Conservation (phyloP, 2,113 vertebrate species). For the Lampris incognitus region DNA sequence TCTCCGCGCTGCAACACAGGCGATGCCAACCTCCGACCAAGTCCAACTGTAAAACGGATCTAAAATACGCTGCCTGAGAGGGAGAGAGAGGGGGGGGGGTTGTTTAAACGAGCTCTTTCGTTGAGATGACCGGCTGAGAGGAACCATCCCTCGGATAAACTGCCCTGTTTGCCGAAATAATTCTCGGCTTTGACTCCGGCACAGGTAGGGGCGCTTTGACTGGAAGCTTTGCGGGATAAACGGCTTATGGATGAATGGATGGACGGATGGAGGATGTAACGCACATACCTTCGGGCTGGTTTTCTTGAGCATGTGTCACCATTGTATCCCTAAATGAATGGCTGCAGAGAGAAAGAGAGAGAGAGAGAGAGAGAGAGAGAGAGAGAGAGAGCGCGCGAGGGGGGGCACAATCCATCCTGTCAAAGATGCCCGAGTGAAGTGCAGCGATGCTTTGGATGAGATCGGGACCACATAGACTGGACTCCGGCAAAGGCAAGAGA, state of each 20-base stretch:
- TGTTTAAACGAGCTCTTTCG: slow-evolving; percentile 31
- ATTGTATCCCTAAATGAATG: slow-evolving; percentile 45
- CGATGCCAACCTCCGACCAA: slow-evolving; percentile 52
- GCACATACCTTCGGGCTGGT: neutral
- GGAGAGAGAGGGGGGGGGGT: too few species aligned
- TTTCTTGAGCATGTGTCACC: slow-evolving; percentile 11
- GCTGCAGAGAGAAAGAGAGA: slow-evolving; percentile 17
- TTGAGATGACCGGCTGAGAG: neutral
- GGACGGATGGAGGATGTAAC: slow-evolving; percentile 8
- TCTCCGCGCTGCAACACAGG: slow-evolving; percentile 35
- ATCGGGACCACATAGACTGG: slow-evolving; percentile 9
- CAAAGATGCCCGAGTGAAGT: slow-evolving; percentile 40
- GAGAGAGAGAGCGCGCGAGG: neutral
- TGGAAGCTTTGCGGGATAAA: slow-evolving; percentile 22
- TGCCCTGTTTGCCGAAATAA: slow-evolving; percentile 16
- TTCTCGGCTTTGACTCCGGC: neutral
- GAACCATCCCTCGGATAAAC: neutral
- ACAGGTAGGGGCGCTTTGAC: neutral
- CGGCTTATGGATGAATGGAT: neutral
- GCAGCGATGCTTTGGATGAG: slow-evolving; percentile 37
- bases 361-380: slow-evolving; percentile 14
- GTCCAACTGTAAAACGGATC: slow-evolving; percentile 55
- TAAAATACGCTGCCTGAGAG: slow-evolving; percentile 47
- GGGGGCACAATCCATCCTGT: neutral
- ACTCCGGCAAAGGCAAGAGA: neutral